Evolutionary conservation across 1,140 invertebrate species (phyloP), one percentile per base, ranked within the genome.

Genomic region (Nylanderia fulva): DNA sequence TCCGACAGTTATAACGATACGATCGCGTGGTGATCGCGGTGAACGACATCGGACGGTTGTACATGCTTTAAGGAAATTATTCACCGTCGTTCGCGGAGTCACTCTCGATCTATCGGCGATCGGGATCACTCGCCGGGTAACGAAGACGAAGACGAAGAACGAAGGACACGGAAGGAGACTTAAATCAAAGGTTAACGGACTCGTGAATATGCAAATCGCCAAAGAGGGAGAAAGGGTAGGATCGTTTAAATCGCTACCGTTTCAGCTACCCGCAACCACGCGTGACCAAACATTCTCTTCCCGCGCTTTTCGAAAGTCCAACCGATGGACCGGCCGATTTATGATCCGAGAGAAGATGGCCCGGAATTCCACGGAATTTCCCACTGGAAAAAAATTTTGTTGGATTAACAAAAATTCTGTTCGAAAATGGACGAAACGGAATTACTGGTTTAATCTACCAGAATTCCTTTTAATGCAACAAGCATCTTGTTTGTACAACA

Each of bases 261-360:
- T 93, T 88, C 90, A 90, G 90, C 84, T 87, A 90, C 86, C 90
- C 84, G 91, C 92, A 93, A 91, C 91, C 91, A 93, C 92, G 92
- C 93, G 92, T 93, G 92, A 94, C 92, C 91, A 90, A 93, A 93
- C 90, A 93, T 93, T 93, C 92, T 92, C 91, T 92, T 92, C 90
- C 15, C 92, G 91, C 86, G 90, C 90, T 90, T 85, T 74, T 56
- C 71, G 64, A 80, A 69, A 80, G 77, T 58, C 15, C 64, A 69
- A 24, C 0, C 0, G 27, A 4, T 48, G 21, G 21, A 56, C 68
- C 75, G 27, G 5, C 29, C 82, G 54, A 86, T 89, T 89, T 88
- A 88, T 88, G 72, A 27, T 39, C 27, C 45, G 39, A 58, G 42
- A 13, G 33, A 24, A 33, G 29, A 33, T 33, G 29, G 1, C 45